Evolutionary conservation across 2,113 vertebrate species (phyloP).

Genomic region (Podocnemis expansa): DNA sequence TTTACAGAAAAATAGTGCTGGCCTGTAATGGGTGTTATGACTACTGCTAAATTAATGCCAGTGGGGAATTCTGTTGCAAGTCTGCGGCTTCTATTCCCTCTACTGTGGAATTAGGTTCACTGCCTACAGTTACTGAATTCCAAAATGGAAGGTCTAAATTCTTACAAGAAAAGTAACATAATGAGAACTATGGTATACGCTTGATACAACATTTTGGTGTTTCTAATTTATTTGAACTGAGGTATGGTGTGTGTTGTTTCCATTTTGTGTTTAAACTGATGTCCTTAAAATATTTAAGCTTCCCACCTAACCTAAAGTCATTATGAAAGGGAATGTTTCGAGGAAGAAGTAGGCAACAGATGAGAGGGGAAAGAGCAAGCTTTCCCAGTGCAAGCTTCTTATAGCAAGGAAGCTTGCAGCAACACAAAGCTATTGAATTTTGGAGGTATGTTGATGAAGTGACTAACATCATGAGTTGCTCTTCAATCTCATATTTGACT

Average conservation of each 20-base stretch:
- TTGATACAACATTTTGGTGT: rapidly evolving
- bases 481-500: not conserved
- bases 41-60: not conserved
- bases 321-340: not conserved
- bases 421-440: not conserved
- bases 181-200: not conserved
- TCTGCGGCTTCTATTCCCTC: not conserved
- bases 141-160: not conserved
- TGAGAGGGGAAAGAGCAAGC: not conserved
- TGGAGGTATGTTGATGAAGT: too few species aligned
- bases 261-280: not conserved
- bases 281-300: not conserved
- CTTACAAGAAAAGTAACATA: not conserved
- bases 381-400: not conserved
- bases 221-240: not conserved
- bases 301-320: not conserved
- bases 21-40: not conserved
- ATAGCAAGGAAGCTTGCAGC: not conserved
- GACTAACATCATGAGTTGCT: not conserved
- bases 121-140: not conserved
- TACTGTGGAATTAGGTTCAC: not conserved
- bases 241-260: not conserved
- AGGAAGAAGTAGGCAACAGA: not conserved
- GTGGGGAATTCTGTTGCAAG: not conserved
- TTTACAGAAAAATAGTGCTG: conserved; percentile 16